These are phyloP conservation scores for Phoenoteleia sp. DNA, from an alignment of 2,888 invertebrate species.

Conservation along the genomic window DNA sequence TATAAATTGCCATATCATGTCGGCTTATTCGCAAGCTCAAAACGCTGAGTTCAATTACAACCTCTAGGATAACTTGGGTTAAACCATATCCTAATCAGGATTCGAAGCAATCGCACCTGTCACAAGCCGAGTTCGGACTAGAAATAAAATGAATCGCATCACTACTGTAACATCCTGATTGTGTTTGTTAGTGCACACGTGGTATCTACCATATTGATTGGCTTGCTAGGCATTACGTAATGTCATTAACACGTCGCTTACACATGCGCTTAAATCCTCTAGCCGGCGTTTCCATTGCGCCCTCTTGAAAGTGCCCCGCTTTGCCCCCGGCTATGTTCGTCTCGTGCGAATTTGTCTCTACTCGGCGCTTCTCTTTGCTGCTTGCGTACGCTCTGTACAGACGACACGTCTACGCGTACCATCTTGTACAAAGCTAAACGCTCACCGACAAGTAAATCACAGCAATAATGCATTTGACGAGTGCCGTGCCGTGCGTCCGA, in stretches of 20 bases:
- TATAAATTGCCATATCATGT: conserved; percentile 11
- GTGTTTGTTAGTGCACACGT: conserved; percentile 43
- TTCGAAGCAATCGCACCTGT: conserved; percentile 46
- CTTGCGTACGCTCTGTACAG: conserved; percentile 28
- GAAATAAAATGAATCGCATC: conserved; percentile 52
- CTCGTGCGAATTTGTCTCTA: conserved; percentile 59
- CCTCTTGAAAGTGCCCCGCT: conserved; percentile 25
- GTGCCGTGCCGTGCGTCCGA: conserved; percentile 42
- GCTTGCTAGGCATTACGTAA: conserved; percentile 84
- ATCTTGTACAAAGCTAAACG: conserved; percentile 50
- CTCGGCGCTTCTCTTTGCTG: conserved; percentile 10
- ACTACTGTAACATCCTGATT: conserved; percentile 43
- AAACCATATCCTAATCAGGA: conserved; percentile 37
- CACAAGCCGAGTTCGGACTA: conserved; percentile 9
- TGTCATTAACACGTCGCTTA: conserved; percentile 85
- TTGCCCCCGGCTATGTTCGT: neutral
- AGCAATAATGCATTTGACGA: conserved; percentile 63
- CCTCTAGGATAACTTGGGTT: neutral
- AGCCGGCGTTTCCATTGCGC: conserved; percentile 51
- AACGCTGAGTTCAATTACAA: conserved; percentile 41
- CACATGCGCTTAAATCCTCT: conserved; percentile 81
- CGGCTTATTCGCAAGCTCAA: conserved; percentile 5
- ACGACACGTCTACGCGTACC: conserved; percentile 39
- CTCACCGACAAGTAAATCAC: conserved; percentile 53
- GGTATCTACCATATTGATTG: conserved; percentile 83